These are phyloP conservation scores for Drosophila varians DNA, from an alignment of 1,140 invertebrate genomes.

Conservation along the genomic window DNA sequence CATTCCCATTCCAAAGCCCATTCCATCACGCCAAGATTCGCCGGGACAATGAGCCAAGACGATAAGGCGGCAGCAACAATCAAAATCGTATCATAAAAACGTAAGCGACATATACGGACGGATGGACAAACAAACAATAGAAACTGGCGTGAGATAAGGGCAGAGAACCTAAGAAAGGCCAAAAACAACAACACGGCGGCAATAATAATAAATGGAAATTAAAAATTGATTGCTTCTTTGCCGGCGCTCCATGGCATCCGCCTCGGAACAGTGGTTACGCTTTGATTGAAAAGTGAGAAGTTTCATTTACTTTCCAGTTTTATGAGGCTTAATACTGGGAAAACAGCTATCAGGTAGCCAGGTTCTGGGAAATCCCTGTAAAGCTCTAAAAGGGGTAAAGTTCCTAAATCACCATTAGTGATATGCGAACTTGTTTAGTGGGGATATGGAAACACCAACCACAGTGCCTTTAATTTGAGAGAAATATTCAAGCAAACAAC, in stretches of 20 bases:
- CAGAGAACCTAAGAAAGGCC: conserved; percentile 6
- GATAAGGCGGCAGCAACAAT: conserved; percentile 37
- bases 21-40: conserved; percentile 7
- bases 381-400: not conserved
- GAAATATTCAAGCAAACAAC: conserved; percentile 1
- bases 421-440: not conserved
- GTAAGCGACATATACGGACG: conserved; percentile 26
- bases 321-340: conserved; percentile 15
- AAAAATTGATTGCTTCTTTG: conserved; percentile 74
- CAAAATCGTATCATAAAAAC: conserved; percentile 33
- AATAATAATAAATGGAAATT: conserved; percentile 67
- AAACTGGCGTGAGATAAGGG: conserved; percentile 46
- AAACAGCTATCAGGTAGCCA: not conserved
- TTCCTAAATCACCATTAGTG: not conserved
- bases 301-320: not conserved
- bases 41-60: conserved; percentile 1
- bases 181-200: conserved; percentile 36
- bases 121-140: conserved; percentile 42
- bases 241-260: conserved; percentile 58
- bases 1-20: not conserved
- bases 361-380: conserved; percentile 5
- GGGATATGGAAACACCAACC: not conserved
- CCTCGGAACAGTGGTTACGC: conserved; percentile 38
- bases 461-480: conserved; percentile 21
- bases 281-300: conserved; percentile 25